Conservation (phyloP, 2,888 invertebrate species). For the Anodontia alba region DNA sequence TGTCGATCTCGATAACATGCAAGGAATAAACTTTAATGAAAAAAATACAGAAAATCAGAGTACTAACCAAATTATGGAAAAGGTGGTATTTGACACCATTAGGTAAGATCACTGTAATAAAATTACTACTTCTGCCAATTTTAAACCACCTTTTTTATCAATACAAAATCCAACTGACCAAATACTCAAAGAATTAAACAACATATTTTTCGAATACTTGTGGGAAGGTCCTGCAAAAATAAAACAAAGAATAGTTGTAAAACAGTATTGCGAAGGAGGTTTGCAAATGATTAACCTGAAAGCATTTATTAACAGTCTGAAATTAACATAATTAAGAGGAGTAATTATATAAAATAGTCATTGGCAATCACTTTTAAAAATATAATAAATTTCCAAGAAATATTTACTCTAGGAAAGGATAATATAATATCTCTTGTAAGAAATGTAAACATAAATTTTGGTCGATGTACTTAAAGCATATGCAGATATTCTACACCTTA, state of each 20-base stretch:
- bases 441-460: neutral
- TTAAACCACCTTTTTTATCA: neutral
- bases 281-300: neutral
- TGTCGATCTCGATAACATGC: too few relatives aligned
- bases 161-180: neutral
- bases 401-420: neutral
- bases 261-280: neutral
- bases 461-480: neutral
- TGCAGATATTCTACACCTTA: too few relatives aligned
- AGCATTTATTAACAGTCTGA: neutral
- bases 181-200: neutral
- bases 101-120: slow-evolving; percentile 5
- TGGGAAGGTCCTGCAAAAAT: neutral
- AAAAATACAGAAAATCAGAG: neutral
- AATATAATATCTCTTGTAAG: neutral
- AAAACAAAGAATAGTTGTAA: neutral
- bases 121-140: neutral
- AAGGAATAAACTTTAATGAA: neutral
- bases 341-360: neutral
- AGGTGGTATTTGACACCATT: neutral
- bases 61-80: neutral
- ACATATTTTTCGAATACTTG: neutral
- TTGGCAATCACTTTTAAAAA: neutral
- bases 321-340: neutral
- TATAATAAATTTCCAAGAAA: neutral